Conservation (phyloP, 2,888 invertebrate species). For the Sepioteuthis lessoniana region DNA sequence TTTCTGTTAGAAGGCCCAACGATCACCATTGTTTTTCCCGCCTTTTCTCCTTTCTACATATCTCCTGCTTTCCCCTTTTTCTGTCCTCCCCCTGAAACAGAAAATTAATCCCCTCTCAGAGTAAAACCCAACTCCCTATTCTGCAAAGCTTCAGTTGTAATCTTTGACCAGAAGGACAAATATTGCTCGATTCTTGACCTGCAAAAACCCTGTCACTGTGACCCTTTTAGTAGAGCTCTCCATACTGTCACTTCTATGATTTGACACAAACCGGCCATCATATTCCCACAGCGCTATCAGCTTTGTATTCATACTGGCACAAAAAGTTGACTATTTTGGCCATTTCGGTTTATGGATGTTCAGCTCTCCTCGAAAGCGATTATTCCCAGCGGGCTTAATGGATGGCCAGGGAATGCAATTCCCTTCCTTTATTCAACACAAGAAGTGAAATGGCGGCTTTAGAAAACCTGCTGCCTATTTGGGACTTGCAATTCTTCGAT, state of each 20-base stretch:
- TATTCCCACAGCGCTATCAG: background rate
- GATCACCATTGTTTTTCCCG: background rate
- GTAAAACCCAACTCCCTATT: background rate
- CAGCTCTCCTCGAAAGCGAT: background rate
- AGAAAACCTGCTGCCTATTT: no score
- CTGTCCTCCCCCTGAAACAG: background rate
- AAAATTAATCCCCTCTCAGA: background rate
- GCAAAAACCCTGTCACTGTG: background rate
- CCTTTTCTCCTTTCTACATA: background rate
- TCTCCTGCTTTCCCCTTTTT: background rate
- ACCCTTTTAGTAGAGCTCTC: background rate
- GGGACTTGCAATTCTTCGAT: no score
- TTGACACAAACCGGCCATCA: background rate
- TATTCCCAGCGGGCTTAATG: background rate
- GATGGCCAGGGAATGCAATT: background rate
- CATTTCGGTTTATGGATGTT: background rate
- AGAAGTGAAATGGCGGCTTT: no score
- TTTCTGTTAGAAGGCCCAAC: background rate
- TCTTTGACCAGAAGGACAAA: slow-evolving; percentile 21
- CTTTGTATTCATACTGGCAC: background rate
- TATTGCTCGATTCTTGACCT: background rate
- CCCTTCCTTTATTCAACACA: background rate
- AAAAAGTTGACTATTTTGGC: background rate
- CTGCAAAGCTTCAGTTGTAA: background rate
- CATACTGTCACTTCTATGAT: background rate